Evolutionary conservation across 2,888 invertebrate genomes (phyloP).

Genomic region (Latrodectus elegans): DNA sequence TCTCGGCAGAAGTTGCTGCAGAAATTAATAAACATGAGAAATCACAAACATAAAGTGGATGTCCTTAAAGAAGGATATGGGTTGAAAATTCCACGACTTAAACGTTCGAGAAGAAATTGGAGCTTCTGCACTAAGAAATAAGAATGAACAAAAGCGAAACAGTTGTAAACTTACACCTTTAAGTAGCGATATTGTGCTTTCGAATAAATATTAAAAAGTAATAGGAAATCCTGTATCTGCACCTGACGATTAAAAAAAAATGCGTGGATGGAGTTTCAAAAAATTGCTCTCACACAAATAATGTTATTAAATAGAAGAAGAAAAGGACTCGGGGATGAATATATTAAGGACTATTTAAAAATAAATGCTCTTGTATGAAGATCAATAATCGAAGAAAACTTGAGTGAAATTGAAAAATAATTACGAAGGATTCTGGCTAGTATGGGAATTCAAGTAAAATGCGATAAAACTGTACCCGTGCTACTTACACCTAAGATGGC

Average conservation of each 20-base stretch:
- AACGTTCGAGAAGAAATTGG: neutral
- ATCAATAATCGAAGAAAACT: neutral
- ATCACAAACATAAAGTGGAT: neutral
- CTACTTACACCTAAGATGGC: neutral
- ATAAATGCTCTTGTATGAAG: neutral
- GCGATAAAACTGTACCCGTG: neutral
- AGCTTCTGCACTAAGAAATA: neutral
- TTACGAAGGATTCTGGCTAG: neutral
- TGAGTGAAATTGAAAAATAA: neutral
- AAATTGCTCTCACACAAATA: neutral
- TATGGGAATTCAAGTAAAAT: neutral
- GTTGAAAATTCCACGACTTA: neutral
- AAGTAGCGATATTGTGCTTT: neutral
- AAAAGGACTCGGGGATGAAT: neutral
- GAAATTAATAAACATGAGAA: neutral
- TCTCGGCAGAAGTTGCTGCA: neutral
- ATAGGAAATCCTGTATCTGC: too few species aligned
- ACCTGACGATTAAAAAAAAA: too few species aligned
- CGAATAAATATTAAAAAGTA: neutral
- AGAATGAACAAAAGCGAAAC: neutral
- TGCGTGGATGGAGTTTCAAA: neutral
- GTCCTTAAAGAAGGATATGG: neutral
- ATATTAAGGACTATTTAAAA: neutral
- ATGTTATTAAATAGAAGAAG: slow-evolving; percentile 2
- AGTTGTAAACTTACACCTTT: neutral